Conservation (phyloP, 92 coral and sea anemone genomes). For the Isaurus tuberculatus region DNA sequence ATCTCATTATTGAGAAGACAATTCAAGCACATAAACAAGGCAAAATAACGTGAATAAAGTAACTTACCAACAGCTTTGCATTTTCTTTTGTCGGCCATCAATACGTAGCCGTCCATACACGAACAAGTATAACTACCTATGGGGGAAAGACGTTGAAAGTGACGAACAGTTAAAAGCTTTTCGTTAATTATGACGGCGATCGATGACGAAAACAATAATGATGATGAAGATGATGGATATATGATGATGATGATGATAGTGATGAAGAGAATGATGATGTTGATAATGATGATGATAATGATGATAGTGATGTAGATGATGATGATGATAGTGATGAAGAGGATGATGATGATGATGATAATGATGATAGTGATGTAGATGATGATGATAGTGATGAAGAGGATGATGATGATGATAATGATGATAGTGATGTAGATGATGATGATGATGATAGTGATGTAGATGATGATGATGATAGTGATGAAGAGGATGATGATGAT, state of each 20-base stretch:
- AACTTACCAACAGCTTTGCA: constrained; percentile 66
- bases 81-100: constrained; percentile 53
- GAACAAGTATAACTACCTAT: constrained; percentile 60
- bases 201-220: background rate
- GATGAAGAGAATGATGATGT: background rate
- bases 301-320: background rate
- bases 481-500: background rate
- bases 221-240: background rate
- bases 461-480: no score
- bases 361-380: no score
- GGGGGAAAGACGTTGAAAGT: background rate
- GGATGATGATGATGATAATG: background rate
- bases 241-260: background rate
- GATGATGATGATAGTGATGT: no score
- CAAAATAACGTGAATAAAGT: background rate
- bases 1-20: no score
- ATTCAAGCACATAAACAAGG: no score
- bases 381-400: background rate
- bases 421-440: no score
- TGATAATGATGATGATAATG: background rate
- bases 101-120: constrained; percentile 55
- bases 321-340: background rate
- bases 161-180: background rate
- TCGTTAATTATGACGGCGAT: no score
- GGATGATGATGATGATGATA: no score